These are phyloP conservation scores for Podotricha telesiphe DNA, from an alignment of 2,888 invertebrate species.

Conservation along the genomic window DNA sequence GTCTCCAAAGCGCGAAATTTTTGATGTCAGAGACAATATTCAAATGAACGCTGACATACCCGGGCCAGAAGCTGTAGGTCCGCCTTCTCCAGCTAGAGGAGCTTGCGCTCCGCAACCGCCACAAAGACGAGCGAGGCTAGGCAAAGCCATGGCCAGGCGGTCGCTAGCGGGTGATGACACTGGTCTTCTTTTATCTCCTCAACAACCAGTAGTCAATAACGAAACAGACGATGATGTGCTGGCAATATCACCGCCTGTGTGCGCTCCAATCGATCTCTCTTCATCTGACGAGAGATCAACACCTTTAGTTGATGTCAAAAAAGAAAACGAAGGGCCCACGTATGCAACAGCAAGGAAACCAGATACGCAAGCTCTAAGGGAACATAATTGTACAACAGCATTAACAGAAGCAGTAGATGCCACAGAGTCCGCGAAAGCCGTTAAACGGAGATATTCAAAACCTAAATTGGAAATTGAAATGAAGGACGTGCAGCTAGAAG, in stretches of 20 bases:
- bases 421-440: slow-evolving; percentile 64
- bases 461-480: slow-evolving; percentile 79
- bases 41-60: slow-evolving; percentile 68
- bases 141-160: slow-evolving; percentile 87
- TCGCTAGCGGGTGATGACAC: slow-evolving; percentile 83
- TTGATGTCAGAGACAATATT: slow-evolving; percentile 69
- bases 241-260: slow-evolving; percentile 75
- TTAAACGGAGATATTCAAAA: slow-evolving; percentile 73
- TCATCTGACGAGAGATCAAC: slow-evolving; percentile 78
- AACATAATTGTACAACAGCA: slow-evolving; percentile 65
- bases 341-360: slow-evolving; percentile 67
- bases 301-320: slow-evolving; percentile 75
- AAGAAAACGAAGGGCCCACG: slow-evolving; percentile 76
- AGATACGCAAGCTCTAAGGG: slow-evolving; percentile 73
- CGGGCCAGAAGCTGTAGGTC: slow-evolving; percentile 78
- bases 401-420: slow-evolving; percentile 56
- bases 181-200: slow-evolving; percentile 70
- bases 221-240: slow-evolving; percentile 81
- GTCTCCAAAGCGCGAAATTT: slow-evolving; percentile 73
- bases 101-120: slow-evolving; percentile 86
- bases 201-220: slow-evolving; percentile 63
- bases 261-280: slow-evolving; percentile 76
- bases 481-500: slow-evolving; percentile 76
- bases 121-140: slow-evolving; percentile 75
- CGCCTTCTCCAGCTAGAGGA: slow-evolving; percentile 87